These are phyloP conservation scores for Nothura maculosa DNA, from an alignment of 2,797 vertebrate genomes.

Conservation along the genomic window DNA sequence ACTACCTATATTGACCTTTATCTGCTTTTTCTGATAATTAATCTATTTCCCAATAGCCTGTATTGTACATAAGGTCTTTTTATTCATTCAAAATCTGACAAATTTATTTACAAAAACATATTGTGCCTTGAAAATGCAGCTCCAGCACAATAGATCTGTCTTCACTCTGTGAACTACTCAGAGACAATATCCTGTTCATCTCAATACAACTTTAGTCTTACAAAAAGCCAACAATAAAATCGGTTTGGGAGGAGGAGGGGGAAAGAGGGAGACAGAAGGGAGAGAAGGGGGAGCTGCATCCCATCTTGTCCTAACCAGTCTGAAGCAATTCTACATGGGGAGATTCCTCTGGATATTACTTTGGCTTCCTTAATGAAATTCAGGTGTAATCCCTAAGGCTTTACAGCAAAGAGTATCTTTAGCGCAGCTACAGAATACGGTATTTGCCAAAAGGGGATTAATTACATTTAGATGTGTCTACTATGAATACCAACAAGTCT, in stretches of 20 bases:
- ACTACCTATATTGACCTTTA: background rate
- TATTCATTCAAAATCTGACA: constrained; percentile 27
- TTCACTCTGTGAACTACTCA: constrained; percentile 45
- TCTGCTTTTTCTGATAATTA: background rate
- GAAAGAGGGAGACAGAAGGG: background rate
- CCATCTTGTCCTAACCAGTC: constrained; percentile 81
- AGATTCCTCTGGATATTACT: constrained; percentile 79
- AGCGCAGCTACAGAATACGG: constrained; percentile 82
- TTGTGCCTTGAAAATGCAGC: constrained; percentile 9
- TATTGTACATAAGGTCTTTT: background rate
- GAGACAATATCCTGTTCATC: constrained; percentile 36
- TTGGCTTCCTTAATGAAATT: constrained; percentile 83
- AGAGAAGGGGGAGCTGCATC: background rate
- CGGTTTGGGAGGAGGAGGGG: background rate
- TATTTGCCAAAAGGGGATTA: constrained; percentile 85
- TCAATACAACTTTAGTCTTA: constrained; percentile 22
- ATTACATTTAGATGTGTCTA: constrained; percentile 83
- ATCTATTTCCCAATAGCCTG: constrained; percentile 1
- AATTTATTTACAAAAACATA: background rate
- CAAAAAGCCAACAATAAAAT: constrained; percentile 47
- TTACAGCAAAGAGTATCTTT: constrained; percentile 79
- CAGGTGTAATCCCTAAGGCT: constrained; percentile 90
- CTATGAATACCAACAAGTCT: constrained; percentile 82
- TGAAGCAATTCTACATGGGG: constrained; percentile 68
- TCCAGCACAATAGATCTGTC: constrained; percentile 46